Base-by-base conservation (phyloP, 2,888 invertebrate species). In the Parelbella ahira region DNA sequence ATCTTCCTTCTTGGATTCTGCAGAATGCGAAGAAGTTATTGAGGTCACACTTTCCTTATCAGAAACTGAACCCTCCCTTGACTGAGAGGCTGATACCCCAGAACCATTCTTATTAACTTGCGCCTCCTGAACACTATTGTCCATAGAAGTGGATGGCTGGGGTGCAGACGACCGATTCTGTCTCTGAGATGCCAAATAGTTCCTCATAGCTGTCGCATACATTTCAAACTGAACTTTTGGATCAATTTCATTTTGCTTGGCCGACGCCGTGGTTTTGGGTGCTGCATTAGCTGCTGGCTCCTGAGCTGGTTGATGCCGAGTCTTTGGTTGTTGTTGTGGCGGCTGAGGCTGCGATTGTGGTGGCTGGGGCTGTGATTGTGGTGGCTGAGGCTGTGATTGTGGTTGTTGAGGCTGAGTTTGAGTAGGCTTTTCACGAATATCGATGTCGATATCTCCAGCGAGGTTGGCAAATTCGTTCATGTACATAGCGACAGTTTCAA, bases 401-500 rank as follows among this genome's bases (percentile, higher is more conserved):
- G 56, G 5, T 11, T 2, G 39, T 32, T 15, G 45, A 4, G 4
- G 32, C 34, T 5, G 37, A 23, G 32, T 39, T 44, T 58, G 47
- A 23, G 32, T 41, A 44, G 57, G 47, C 7, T 3, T 15, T 15
- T 29, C 18, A 6, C 29, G 25, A 6, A 43, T 53, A 1, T 63
- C 54, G 33, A 58, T 46, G 44, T 69, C 69, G 5, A 76, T 56
- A 46, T 87, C 83, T 1, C 83, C 87, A 0, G 88, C 83, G 0
- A 89, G 65, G 53, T 89, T 86, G 4, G 88, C 79, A 64, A 88
- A 89, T 53, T 90, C 89, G 47, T 89, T 89, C 66, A 90, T 73
- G 52, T 88, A 89, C 4, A 72, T 75, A 3, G 79, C 59, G 41
- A 89, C 78, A 13, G 77, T 77, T 1, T 89, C 83, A 2, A 89